These are phyloP conservation scores for Vollenhovia emeryi DNA, from an alignment of 1,140 invertebrate species.

Conservation along the genomic window DNA sequence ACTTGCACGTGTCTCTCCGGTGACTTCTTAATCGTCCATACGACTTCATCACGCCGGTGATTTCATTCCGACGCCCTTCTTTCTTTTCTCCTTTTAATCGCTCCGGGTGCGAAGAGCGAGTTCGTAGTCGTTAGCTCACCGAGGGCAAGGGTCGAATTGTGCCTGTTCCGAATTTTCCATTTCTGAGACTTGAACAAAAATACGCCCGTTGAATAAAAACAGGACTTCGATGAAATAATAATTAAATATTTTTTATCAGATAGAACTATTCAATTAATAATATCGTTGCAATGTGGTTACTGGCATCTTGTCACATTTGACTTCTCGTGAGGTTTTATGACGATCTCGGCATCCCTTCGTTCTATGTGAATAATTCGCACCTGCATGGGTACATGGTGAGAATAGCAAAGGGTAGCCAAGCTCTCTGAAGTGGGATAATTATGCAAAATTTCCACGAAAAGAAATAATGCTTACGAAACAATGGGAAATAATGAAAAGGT, in stretches of 20 bases:
- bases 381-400: slow-evolving; percentile 25
- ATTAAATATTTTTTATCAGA: neutral
- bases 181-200: neutral
- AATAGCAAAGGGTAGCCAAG: slow-evolving; percentile 23
- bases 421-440: slow-evolving; percentile 20
- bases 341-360: slow-evolving; percentile 9
- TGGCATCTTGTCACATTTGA: neutral
- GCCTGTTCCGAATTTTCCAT: neutral
- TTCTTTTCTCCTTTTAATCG: slow-evolving; percentile 4
- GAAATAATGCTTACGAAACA: slow-evolving; percentile 30
- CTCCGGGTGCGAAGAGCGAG: neutral
- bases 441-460: slow-evolving; percentile 56
- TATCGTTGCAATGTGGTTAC: neutral
- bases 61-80: slow-evolving; percentile 22
- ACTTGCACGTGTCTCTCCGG: slow-evolving; percentile 64
- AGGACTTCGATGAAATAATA: neutral
- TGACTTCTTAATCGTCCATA: slow-evolving; percentile 68
- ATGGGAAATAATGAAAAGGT: slow-evolving; percentile 35
- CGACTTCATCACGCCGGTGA: slow-evolving; percentile 51
- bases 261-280: neutral
- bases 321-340: neutral
- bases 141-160: slow-evolving; percentile 7
- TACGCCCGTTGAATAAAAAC: neutral
- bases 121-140: neutral
- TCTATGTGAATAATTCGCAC: slow-evolving; percentile 58